Base-by-base conservation (phyloP, 1,140 invertebrate species). In the Lepidotrigona ventralis region DNA sequence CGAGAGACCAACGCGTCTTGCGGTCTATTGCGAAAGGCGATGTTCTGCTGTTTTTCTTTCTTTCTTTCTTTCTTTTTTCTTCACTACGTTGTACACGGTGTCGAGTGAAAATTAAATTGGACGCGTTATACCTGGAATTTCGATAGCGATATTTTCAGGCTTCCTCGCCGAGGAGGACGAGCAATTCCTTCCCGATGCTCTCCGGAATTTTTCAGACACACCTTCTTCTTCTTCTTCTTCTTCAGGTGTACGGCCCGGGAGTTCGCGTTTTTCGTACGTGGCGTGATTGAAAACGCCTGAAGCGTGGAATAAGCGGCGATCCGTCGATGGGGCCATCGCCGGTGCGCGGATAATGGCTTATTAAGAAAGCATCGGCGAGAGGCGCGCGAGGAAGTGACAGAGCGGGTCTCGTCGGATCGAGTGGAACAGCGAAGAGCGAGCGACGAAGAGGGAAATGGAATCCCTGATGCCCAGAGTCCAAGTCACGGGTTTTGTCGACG, bases 401-500 rank as follows among this genome's bases (percentile, higher is more conserved):
- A 82, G 77, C 72, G 74, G 39, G 86, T 73, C 77, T 53, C 71
- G 39, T 72, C n/a, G 71, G 64, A 21, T 39, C 33, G 80, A 21
- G 54, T n/a, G 72, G 81, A 69, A 75, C 17, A 81, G 2, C 80
- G 85, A 60, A n/a, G 23, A 76, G 84, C 54, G 79, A 85, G 70
- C 39, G 72, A 69, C 39, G 68, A 58, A n/a, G 56, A n/a, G 69
- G 68, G 56, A 54, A 15, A 21, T 75, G 81, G 77, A 73, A 85
- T 89, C 75, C 39, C 79, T 75, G 88, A 86, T 71, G 83, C 84
- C 79, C 66, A 85, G 88, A 87, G 87, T 87, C 88, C 85, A 6
- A 90, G 87, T 92, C 89, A 91, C 85, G 90, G 81, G 81, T 87
- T 87, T 86, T 85, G 86, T 86, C 85, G 86, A 88, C 90, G 86